Conservation (phyloP, 2,797 vertebrate genomes). For the Coregonus suidteri region DNA sequence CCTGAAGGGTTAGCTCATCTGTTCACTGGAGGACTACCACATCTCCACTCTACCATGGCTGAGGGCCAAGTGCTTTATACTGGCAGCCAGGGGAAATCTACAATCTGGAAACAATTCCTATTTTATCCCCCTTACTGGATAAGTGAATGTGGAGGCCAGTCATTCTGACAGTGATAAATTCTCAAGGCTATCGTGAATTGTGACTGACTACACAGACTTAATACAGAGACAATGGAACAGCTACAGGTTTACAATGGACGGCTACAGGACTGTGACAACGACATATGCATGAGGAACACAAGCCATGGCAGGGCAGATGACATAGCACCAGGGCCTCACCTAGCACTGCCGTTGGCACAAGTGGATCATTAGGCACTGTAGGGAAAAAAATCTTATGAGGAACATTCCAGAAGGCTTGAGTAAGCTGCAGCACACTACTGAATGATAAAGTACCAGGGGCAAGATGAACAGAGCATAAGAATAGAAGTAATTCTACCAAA, state of each 20-base stretch:
- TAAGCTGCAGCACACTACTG: neutral
- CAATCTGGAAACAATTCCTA: neutral
- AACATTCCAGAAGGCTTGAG: slow-evolving; percentile 4
- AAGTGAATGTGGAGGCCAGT: neutral
- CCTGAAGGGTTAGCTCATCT: neutral
- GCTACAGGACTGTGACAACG: slow-evolving; percentile 1
- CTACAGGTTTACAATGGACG: neutral
- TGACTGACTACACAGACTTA: neutral
- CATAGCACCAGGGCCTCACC: slow-evolving; percentile 83
- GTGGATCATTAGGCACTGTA: slow-evolving; percentile 97
- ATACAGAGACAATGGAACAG: neutral
- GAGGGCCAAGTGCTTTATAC: neutral
- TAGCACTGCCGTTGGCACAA: slow-evolving; percentile 99
- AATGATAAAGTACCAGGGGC: neutral
- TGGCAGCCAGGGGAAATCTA: slow-evolving; percentile 1
- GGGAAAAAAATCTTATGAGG: slow-evolving; percentile 63
- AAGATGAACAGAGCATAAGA: neutral
- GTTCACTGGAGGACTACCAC: neutral
- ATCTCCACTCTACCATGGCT: neutral
- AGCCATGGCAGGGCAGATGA: slow-evolving; percentile 3
- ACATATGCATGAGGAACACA: neutral
- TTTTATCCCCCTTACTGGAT: neutral
- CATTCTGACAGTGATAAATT: neutral
- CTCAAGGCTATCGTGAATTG: neutral
- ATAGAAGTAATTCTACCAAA: neutral